These are phyloP conservation scores for Drosophila peninsularis DNA, from an alignment of 2,888 invertebrate species.

Conservation along the genomic window DNA sequence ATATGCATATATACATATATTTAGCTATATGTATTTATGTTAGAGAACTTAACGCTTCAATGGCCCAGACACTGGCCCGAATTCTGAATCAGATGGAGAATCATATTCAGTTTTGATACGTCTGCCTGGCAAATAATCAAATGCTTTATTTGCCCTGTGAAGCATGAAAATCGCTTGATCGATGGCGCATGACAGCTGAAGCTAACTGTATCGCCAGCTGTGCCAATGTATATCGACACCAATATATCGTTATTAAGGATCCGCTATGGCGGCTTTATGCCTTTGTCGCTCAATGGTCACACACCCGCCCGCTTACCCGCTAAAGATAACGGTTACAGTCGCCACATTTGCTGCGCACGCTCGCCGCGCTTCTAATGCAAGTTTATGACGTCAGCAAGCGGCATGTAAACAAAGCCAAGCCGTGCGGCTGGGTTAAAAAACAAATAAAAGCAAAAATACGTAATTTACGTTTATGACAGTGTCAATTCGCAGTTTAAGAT, in stretches of 20 bases:
- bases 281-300: conserved; percentile 30
- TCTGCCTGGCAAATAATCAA: conserved; percentile 29
- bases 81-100: conserved; percentile 3
- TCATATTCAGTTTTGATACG: conserved; percentile 27
- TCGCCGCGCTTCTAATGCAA: conserved; percentile 6
- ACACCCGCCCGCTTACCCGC: background rate
- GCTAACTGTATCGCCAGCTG: conserved; percentile 8
- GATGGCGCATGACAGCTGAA: conserved; percentile 37
- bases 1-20: background rate
- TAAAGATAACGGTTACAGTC: conserved; percentile 23
- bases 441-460: conserved; percentile 22
- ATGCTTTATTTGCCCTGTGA: conserved; percentile 41
- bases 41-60: conserved; percentile 34
- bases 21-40: conserved; percentile 6
- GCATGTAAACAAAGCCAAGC: conserved; percentile 26
- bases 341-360: conserved; percentile 16
- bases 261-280: background rate
- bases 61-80: conserved; percentile 26
- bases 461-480: conserved; percentile 21
- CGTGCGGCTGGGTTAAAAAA: conserved; percentile 13
- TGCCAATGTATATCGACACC: conserved; percentile 14
- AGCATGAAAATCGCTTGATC: conserved; percentile 45
- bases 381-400: conserved; percentile 23
- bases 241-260: background rate
- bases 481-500: conserved; percentile 34